Conservation (phyloP, 2,797 vertebrate genomes). For the Cheirogaleus major region DNA sequence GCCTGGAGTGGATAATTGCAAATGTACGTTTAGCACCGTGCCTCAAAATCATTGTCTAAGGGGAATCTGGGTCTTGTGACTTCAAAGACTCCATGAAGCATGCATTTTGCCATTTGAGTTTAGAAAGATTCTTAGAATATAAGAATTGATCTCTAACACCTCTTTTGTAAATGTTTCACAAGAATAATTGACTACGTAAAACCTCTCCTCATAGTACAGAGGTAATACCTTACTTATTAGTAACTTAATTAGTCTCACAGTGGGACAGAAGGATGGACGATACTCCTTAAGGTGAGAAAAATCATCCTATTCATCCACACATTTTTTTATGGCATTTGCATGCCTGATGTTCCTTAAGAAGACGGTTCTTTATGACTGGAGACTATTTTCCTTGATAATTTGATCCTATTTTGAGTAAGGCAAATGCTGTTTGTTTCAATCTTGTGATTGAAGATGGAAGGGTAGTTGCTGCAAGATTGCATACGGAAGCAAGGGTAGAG, state of each 20-base stretch:
- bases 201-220: not conserved
- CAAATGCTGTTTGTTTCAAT: not conserved
- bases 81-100: not conserved
- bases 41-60: not conserved
- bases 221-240: constrained; percentile 31
- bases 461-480: not conserved
- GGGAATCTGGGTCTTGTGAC: not conserved
- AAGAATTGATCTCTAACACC: not conserved
- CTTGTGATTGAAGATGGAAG: not conserved
- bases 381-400: constrained; percentile 16
- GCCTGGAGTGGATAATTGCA: not conserved
- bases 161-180: not conserved
- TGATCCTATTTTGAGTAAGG: not conserved
- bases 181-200: not conserved
- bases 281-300: not conserved
- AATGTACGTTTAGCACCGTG: rapidly evolving
- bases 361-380: not conserved
- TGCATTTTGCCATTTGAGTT: not conserved
- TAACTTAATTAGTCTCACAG: constrained; percentile 38
- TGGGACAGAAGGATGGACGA: not conserved
- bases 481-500: not conserved
- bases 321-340: not conserved
- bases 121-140: not conserved
- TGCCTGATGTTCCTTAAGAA: not conserved
- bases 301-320: not conserved